Evolutionary conservation across 2,888 invertebrate genomes (phyloP), one percentile per base, ranked within the genome.

Genomic region (Phrixothrix hirtus): DNA sequence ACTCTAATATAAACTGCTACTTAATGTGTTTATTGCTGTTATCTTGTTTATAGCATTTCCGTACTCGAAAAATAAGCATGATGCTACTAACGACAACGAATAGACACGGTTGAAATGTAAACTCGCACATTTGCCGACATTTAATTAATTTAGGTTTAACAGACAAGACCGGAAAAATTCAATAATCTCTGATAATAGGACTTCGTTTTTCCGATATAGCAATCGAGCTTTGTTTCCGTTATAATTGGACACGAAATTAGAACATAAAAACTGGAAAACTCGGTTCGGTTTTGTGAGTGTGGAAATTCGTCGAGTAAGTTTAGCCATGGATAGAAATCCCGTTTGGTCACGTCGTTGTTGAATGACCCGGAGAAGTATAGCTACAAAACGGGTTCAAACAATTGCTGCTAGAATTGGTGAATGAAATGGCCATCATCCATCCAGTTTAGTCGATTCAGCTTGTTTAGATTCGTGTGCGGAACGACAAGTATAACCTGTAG

Each of bases 371-470:
- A 51, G 45, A 52, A 41, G 52, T 43, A 48, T 36, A 57, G 52
- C 57, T 60, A 51, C 57, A 60, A 57, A 59, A 53, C 59, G 60
- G 54, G 57, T 53, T 44, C 38, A 47, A 52, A 58, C 59, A 59
- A 57, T 59, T 58, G 59, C 59, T 59, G 51, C 54, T 55, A 53
- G 49, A 57, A 59, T 59, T 50, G 60, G 58, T 53, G 55, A 60
- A 59, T 60, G 52, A 60, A 60, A 57, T 52, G 58, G 53, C 51
- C 59, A 59, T 61, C 57, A 49, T 61, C 57, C 47, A 55, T 61
- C 54, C 48, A 43, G 44, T 52, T 36, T 29, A 52, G 52, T 46
- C 34, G 52, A 52, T 46, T 52, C 52, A 52, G 52, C 52, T 51
- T 52, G 46, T 52, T 52, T 52, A 45, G 52, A 39, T 45, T 41